Conservation (phyloP, 2,113 vertebrate genomes). For the Corythoichthys haematopterus region DNA sequence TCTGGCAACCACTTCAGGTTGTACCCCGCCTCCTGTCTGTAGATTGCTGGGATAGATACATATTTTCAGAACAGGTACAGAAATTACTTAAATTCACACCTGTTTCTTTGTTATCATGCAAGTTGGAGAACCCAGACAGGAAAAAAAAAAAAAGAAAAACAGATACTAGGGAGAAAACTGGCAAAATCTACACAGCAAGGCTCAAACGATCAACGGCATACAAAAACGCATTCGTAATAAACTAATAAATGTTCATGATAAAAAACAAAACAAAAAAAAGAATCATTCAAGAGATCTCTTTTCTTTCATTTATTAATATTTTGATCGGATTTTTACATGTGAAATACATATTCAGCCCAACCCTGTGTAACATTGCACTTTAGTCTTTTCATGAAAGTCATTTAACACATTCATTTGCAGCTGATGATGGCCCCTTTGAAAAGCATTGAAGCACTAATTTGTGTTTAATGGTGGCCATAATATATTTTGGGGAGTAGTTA, state of each 20-base stretch:
- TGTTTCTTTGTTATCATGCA: neutral
- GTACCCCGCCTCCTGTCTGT: no score
- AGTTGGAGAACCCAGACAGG: neutral
- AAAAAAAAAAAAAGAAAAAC: neutral
- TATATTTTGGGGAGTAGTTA: neutral
- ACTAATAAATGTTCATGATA: neutral
- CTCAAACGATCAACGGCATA: neutral
- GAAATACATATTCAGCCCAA: constrained; percentile 45
- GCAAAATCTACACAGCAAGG: neutral
- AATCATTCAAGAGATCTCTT: neutral
- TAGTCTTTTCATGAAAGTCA: constrained; percentile 49
- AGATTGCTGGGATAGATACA: no score
- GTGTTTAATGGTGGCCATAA: neutral
- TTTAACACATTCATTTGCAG: constrained; percentile 46
- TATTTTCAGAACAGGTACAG: no score
- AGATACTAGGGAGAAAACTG: neutral
- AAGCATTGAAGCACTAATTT: constrained; percentile 38
- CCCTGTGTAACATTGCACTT: constrained; percentile 54
- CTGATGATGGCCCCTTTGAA: constrained; percentile 30
- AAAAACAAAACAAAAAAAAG: neutral
- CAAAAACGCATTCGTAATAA: neutral
- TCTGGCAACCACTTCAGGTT: no score
- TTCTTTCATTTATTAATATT: constrained; percentile 33
- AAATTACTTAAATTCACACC: no score
- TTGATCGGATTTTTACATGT: constrained; percentile 43